Base-by-base conservation (phyloP, 2,113 vertebrate species). In the Galeopterus variegatus region DNA sequence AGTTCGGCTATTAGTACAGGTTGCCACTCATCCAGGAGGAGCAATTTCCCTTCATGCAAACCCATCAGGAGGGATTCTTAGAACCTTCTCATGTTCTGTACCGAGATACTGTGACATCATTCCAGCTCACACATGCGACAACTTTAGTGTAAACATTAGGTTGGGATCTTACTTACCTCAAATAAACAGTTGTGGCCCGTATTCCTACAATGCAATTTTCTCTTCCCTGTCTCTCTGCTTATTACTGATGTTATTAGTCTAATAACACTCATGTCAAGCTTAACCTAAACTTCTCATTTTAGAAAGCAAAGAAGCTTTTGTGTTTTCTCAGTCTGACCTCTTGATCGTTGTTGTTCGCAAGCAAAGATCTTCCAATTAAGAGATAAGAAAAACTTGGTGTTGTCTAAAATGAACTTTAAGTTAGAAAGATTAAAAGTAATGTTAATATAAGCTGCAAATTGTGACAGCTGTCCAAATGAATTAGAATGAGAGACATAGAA, bases 41-140 rank as follows among this genome's bases (percentile, higher is more conserved):
- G 24, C 41, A 7, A 10, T 62, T 90, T 72, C 23, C 36, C 45
- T 64, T 73, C 41, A 36, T 23, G 41, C 24, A 94, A 86, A 76
- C 8, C 69, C 70, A 45, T 28, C 69, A 48, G 45, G 84, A 65
- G 11, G 17, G 21, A 24, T 60, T 91, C 36, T 65, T 79, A 82
- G 48, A 67, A 58, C 31, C 77, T 81, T 95, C 77, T 96, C 81
- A 52, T 31, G 73, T 93, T 96, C n/a, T 75, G 13, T 50, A 60
- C 70, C 82, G 93, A 83, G 92, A 96, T 24, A 80, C 62, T 60
- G 67, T 86, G 90, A 93, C 80, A 90, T 96, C 52, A 92, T 70
- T 83, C 48, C 28, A 87, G 28, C 23, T 93, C 80, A 96, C 24
- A 76, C 28, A 56, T 88, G 76, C 62, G 89, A 94, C 17, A 80